Evolutionary conservation across 2,113 vertebrate genomes (phyloP), one percentile per base, ranked within the genome.

Genomic region (Pao palembangensis): DNA sequence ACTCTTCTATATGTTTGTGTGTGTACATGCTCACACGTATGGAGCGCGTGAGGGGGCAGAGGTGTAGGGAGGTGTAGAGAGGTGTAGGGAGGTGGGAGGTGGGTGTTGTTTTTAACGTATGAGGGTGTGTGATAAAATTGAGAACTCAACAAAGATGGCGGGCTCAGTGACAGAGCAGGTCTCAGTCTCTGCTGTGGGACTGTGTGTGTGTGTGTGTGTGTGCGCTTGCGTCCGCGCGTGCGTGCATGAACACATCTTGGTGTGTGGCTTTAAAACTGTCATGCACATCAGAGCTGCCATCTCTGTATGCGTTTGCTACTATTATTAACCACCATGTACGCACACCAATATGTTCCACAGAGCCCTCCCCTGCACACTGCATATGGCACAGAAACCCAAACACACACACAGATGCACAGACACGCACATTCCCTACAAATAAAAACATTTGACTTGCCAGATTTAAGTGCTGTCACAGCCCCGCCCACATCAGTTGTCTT

Each of bases 251-350:
- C 67, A 80, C 61, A 56, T 66, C 75, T 82, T 83, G 79, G 88
- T 74, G 61, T 83, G 78, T 69, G 66, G 62, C 81, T 88, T 74
- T 78, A 88, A 88, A 89, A 85, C 88, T 88, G 88, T 89, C 90
- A 88, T 85, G 83, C 78, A 88, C 78, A 89, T 85, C 82, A 85
- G 81, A 88, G 85, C 78, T 81, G 79, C 83, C 80, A 79, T 81
- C 64, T 68, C 82, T 82, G 82, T 85, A 86, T 84, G 85, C 72
- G 83, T 79, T 74, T 78, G 82, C 79, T 88, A 83, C 87, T 91
- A 91, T 91, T 89, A 91, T 91, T 91, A 91, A 87, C 88, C 78
- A 78, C 86, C 70, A 88, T 79, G 85, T 74, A 85, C 70, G 54
- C 83, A 79, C 83, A 70, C 81, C 88, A 87, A 90, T 88, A 90